phyloP scores from a whole-genome alignment of 2,797 vertebrate species.

The Perodicticus potto region DNA sequence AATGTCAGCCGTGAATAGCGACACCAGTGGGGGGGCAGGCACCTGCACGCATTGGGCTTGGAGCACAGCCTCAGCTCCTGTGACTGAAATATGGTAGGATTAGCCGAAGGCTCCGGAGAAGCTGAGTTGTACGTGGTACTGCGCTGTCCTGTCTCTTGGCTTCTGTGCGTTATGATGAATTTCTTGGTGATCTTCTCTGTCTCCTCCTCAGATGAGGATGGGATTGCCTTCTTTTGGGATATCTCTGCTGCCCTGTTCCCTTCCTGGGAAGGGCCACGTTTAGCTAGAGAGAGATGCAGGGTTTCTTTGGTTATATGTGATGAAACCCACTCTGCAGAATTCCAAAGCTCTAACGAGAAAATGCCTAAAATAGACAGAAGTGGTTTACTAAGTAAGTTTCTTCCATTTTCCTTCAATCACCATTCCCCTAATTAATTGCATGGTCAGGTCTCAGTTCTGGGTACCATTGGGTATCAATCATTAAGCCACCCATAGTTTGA shows the following conservation, averaged over 20 bases:
- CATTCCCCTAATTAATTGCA: background rate
- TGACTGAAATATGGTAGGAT: background rate
- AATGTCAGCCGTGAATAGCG: background rate
- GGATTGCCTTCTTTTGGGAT: background rate
- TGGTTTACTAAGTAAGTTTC: background rate
- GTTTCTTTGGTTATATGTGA: background rate
- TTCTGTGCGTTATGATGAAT: background rate
- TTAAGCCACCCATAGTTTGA: background rate
- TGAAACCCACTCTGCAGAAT: background rate
- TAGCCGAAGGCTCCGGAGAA: background rate
- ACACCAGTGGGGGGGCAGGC: rapidly evolving
- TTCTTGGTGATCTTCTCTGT: background rate
- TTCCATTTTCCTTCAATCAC: background rate
- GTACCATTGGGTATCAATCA: background rate
- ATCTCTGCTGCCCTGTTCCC: background rate
- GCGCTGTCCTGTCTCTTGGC: background rate
- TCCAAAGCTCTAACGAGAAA: background rate
- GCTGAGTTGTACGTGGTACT: background rate
- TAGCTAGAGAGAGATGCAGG: background rate
- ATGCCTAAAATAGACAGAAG: background rate
- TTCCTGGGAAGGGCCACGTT: background rate
- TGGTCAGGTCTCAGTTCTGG: background rate
- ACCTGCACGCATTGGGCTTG: background rate
- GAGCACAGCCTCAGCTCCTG: background rate
- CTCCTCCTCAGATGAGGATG: background rate